phyloP scores from a whole-genome alignment of 2,113 vertebrate genomes.

The Manacus vitellinus region DNA sequence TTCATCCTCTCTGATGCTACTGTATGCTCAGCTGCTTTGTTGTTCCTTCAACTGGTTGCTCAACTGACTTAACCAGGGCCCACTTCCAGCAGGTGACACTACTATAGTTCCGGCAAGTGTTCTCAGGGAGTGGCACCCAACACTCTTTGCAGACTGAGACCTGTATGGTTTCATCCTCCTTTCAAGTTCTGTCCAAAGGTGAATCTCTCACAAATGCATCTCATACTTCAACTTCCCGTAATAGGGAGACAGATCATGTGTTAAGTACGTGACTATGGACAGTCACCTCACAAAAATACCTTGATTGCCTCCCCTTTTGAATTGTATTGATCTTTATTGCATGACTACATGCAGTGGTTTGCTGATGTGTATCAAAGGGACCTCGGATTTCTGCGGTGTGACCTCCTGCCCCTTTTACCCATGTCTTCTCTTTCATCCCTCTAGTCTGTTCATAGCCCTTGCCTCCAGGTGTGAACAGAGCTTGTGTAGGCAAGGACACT shows the following conservation, averaged over 20 bases:
- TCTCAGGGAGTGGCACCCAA: neutral
- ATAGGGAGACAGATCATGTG: rapidly evolving
- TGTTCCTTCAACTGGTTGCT: neutral
- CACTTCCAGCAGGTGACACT: neutral
- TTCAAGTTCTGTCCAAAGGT: neutral
- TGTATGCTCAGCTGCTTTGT: neutral
- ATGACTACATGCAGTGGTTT: neutral
- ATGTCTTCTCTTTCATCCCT: neutral
- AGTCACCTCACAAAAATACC: neutral
- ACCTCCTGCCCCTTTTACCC: neutral
- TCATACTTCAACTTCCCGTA: neutral
- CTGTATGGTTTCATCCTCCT: neutral
- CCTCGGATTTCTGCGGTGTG: neutral
- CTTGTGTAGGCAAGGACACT: neutral
- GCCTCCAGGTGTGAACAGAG: neutral
- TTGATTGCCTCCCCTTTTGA: neutral
- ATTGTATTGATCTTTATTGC: neutral
- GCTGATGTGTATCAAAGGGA: neutral
- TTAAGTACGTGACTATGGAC: neutral
- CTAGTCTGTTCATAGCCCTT: neutral
- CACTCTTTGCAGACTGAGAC: neutral
- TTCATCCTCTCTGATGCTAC: neutral
- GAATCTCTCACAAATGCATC: neutral
- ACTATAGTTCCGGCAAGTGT: neutral
- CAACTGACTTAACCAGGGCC: neutral